Evolutionary conservation across 1,140 invertebrate species (phyloP), one percentile per base, ranked within the genome.

Genomic region (Scaptomyza montana): DNA sequence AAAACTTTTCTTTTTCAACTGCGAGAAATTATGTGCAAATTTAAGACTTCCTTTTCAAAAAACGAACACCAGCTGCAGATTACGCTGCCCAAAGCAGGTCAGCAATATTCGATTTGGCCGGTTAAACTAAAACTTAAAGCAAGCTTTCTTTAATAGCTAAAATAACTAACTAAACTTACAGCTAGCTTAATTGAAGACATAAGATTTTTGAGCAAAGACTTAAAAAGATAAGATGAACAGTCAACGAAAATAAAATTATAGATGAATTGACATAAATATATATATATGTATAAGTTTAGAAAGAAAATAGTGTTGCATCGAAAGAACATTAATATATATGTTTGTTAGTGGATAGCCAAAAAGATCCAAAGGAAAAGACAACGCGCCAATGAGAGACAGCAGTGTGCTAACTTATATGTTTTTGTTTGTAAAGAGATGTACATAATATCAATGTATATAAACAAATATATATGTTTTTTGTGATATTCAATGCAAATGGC

Each of bases 341-440:
- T 66, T 63, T 9, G 41, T 80, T 51, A 69, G 39, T 74, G 36
- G 45, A 49, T 67, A 79, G 57, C 68, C 55, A 77, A 82, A 71
- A 73, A 61, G 74, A 77, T 65, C 65, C 53, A 77, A 84, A 77
- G 73, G 78, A 90, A 80, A 81, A 89, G 89, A 90, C 80, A 90
- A 90, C 89, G 80, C 78, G 89, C 89, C 89, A 90, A 90, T 90
- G 73, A 76, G 56, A 74, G 82, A 87, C 82, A 87, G 80, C 74
- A 87, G 70, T 73, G 78, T 74, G 69, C 75, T 74, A 36, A 68
- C 55, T 19, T 73, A 69, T 84, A 79, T 56, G 21, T 36, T 9
- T 36, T 36, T 36, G 6, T 6, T 36, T 36, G 33, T 6, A 36
- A 41, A 76, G 57, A 62, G 12, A 57, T 71, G 39, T 43, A 51